Base-by-base conservation (phyloP, 1,140 invertebrate species). In the Drosophila subpulchrella region DNA sequence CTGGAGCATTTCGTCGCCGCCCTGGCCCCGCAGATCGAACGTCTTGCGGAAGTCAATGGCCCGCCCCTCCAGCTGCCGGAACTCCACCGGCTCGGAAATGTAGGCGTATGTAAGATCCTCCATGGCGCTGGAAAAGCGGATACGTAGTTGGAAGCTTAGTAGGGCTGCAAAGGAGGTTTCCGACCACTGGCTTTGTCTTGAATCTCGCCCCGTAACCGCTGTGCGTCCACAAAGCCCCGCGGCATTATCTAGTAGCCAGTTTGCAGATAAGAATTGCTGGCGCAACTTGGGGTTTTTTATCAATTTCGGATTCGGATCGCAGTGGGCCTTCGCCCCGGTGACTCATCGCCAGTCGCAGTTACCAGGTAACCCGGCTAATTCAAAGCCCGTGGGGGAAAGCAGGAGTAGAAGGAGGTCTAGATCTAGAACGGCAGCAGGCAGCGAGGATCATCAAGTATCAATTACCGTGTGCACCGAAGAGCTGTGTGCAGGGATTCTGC, bases 61-160 rank as follows among this genome's bases (percentile, higher is more conserved):
- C 17, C 27, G 58, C 27, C 90, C 90, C 60, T 90, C 66, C 72
- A 86, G 67, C 32, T 91, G 77, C 11, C 86, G 75, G 58, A 91
- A 91, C 72, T 91, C 85, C 59, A 81, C 83, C n/a, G 90, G 90
- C 56, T 83, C 76, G 42, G 90, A 86, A 56, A 91, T 91, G 54
- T 88, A 90, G 30, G 80, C 75, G 30, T 81, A 83, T 39, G 75
- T 58, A 51, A 71, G 79, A 54, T 75, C 65, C 55, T 88, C 66
- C 82, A 82, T 82, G 53, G 38, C 57, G 39, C 71, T 75, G 38
- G 62, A 85, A 82, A 80, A 51, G 50, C 66, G 76, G 79, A 83
- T 81, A 84, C 71, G 61, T 79, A 60, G 65, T 56, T 47, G 62
- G 70, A 47, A 58, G 75, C 71, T 67, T 84, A 85, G 59, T 82